Conservation (phyloP, 1,140 invertebrate species). For the Batillaria attramentaria region DNA sequence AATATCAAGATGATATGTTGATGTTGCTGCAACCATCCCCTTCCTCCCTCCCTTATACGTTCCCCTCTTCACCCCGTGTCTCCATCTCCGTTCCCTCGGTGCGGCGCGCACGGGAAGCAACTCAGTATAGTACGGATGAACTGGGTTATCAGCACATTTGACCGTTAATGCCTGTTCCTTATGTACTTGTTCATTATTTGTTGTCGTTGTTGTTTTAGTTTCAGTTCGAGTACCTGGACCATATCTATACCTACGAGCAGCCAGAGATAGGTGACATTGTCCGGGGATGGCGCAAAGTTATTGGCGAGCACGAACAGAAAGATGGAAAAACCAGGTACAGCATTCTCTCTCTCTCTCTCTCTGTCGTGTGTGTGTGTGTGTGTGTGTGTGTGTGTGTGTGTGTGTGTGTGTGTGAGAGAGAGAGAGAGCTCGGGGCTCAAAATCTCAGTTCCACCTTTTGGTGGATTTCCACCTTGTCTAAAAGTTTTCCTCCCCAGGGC, state of each 20-base stretch:
- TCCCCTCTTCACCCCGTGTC: too few relatives aligned
- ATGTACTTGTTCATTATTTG: not conserved
- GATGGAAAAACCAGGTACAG: slow-evolving; percentile 40
- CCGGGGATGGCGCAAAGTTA: slow-evolving; percentile 31
- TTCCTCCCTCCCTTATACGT: too few relatives aligned
- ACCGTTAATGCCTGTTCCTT: not conserved
- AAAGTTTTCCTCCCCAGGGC: too few relatives aligned
- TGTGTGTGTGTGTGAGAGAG: not conserved
- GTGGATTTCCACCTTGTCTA: too few relatives aligned
- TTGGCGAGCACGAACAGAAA: slow-evolving; percentile 31
- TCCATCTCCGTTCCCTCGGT: not conserved
- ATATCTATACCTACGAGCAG: slow-evolving; percentile 32
- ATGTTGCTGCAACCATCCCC: too few relatives aligned
- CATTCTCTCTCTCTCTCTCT: not conserved
- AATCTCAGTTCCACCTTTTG: too few relatives aligned
- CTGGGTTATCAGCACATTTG: not conserved
- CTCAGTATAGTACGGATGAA: not conserved
- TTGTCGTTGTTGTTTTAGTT: slow-evolving; percentile 18
- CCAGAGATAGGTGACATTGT: slow-evolving; percentile 37
- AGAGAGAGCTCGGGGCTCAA: too few relatives aligned
- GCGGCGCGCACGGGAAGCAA: not conserved
- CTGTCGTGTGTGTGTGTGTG: not conserved
- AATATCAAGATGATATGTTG: too few relatives aligned
- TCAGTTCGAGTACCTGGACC: slow-evolving; percentile 28
- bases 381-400: slow-evolving; percentile 9